Evolutionary conservation across 1,140 invertebrate genomes (phyloP).

Genomic region (Trachelipus rathkii): DNA sequence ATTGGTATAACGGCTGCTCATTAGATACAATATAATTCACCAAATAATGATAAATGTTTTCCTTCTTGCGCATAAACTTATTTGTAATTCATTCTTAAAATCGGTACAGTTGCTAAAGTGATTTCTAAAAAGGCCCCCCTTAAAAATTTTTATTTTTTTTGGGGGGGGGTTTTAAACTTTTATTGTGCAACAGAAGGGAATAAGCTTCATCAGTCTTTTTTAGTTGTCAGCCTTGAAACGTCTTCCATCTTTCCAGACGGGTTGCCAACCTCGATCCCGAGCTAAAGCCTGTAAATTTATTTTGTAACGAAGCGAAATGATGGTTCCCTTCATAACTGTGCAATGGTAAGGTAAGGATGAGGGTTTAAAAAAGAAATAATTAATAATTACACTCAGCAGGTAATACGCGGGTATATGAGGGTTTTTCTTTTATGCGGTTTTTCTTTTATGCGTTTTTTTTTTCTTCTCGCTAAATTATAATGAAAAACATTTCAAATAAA

Average conservation of each 20-base stretch:
- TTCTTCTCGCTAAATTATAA: too few relatives aligned
- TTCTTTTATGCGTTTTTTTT: background rate
- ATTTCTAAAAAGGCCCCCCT: too few relatives aligned
- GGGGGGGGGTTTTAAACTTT: background rate
- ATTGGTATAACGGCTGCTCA: too few relatives aligned
- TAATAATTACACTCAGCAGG: background rate
- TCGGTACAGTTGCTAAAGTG: background rate
- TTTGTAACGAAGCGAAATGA: background rate
- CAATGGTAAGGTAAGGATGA: background rate
- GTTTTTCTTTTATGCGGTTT: background rate
- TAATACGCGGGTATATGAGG: background rate
- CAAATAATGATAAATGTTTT: too few relatives aligned
- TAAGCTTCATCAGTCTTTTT: background rate
- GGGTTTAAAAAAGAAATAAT: constrained; percentile 8
- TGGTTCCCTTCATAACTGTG: constrained; percentile 8
- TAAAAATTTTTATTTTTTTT: too few relatives aligned
- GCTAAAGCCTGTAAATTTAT: background rate
- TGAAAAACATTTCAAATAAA: too few relatives aligned
- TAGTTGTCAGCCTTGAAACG: constrained; percentile 6
- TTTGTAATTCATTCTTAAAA: too few relatives aligned
- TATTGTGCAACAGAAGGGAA: background rate
- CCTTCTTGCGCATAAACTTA: too few relatives aligned
- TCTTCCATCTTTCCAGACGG: constrained; percentile 2
- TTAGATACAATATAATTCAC: too few relatives aligned
- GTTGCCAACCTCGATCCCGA: background rate